Evolutionary conservation across 1,140 invertebrate species (phyloP), one percentile per base, ranked within the genome.

Genomic region (Hydropsyche tenuis): DNA sequence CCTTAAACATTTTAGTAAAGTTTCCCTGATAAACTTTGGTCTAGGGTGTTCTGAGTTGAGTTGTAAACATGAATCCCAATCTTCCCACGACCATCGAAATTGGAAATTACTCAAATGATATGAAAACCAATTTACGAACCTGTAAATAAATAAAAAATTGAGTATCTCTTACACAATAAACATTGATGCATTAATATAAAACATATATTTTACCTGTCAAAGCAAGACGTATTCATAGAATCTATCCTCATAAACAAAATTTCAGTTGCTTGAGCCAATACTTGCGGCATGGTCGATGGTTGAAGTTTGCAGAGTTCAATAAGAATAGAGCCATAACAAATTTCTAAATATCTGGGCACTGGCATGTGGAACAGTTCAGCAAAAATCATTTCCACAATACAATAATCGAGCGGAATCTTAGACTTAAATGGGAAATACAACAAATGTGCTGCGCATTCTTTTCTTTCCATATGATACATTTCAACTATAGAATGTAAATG

Each of bases 71-170:
- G 89, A 89, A 79, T 93, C 92, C 95, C 96, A 97, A 79, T 97
- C 95, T 78, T 96, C 94, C 98, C 98, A 99, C 1, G 94, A 96
- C 97, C 98, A 99, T 65, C 96, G 90, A 80, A 98, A 99, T 84
- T 99, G 96, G 81, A 99, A 99, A 85, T 99, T 99, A 81, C 97
- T 99, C 82, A 99, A 88, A 86, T 99, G 98, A 81, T 99, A 99
- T 0, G 95, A 90, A 86, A 99, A 99, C 98, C 98, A 99, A 80
- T 91, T 93, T 1, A 95, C 93, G 84, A 99, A 98, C 78, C 84
- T 85, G 78, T 22, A 82, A 82, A 37, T 37, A n/a, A 75, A 63
- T 56, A 70, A 68, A 37, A 53, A 60, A 60, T 6, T 48, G 4
- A 65, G 12, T 1, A 62, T 7, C 22, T 16, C 3, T 62, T 56